phyloP scores from a whole-genome alignment of 1,140 invertebrate species.

The Trichoplusia ni region DNA sequence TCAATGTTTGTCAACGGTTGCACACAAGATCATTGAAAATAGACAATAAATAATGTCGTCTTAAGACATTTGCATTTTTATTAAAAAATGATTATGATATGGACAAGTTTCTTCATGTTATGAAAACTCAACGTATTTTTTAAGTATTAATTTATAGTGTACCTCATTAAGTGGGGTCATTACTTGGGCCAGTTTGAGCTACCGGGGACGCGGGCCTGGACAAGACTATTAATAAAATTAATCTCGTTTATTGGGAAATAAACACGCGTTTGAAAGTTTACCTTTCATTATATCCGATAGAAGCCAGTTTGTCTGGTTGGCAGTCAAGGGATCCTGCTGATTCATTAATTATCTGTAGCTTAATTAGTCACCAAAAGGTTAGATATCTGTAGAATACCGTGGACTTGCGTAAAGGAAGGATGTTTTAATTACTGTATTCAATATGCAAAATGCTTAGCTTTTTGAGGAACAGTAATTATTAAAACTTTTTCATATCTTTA shows the following conservation, averaged over 20 bases:
- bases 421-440: too few relatives aligned
- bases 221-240: not conserved
- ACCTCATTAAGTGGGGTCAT: slow-evolving; percentile 6
- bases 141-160: slow-evolving; percentile 11
- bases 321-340: not conserved
- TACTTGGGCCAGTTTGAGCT: not conserved
- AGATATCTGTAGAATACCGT: too few relatives aligned
- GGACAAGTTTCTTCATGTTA: slow-evolving; percentile 4
- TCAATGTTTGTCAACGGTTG: slow-evolving; percentile 1
- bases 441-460: too few relatives aligned
- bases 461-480: too few relatives aligned
- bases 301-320: not conserved
- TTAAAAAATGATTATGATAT: slow-evolving; percentile 12
- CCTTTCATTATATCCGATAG: not conserved
- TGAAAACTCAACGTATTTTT: not conserved
- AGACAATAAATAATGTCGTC: slow-evolving; percentile 17
- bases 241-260: slow-evolving; percentile 10
- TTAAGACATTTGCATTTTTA: slow-evolving; percentile 18
- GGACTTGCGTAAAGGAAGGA: too few relatives aligned
- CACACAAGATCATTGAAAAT: slow-evolving; percentile 1
- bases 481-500: too few relatives aligned
- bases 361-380: not conserved
- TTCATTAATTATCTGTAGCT: not conserved
- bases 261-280: not conserved
- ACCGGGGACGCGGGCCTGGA: too few relatives aligned